Base-by-base conservation (phyloP, 2,113 vertebrate species). In the Rattus rattus region DNA sequence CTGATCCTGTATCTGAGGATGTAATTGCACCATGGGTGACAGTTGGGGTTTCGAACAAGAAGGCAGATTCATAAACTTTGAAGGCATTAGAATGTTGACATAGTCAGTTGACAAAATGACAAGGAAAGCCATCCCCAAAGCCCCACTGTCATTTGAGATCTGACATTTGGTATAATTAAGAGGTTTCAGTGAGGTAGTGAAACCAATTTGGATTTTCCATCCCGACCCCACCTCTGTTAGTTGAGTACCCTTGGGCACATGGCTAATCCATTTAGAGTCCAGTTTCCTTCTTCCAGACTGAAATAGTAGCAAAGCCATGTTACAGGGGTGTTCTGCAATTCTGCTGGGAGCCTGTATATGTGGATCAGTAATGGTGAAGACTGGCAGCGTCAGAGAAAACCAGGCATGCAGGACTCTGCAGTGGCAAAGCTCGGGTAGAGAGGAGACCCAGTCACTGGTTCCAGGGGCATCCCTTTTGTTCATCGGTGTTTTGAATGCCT, bases 211-310 rank as follows among this genome's bases (percentile, higher is more conserved):
- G 24, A 63, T 80, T 90, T 95, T 92, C 94, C n/a, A 92, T 92
- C 92, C 79, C 90, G 90, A 52, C 86, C 52, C 75, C 85, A 91
- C 61, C 76, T 33, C 49, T 70, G n/a, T 63, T 56, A 7, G 47
- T 39, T 33, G 30, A 72, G 59, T 86, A 20, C 94, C 47, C 47
- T 90, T 75, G 59, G 72, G 88, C 43, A 43, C 79, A n/a, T 84
- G 70, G 80, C 72, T 94, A 49, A 80, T 67, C 56, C n/a, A 77
- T 97, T 88, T 88, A 86, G 95, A 96, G 89, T 77, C 54, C 49
- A n/a, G 43, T 83, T 94, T 95, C 89, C 86, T 96, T 80, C 79
- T 73, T 86, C 87, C 91, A 47, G 52, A 94, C 92, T 11, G 86
- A 97, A 96, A 84, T 80, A 70, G n/a, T 39, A 88, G 77, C 80